Conservation (phyloP, 53 echinoderm and acorn worm species). For the Actinopyga echinites region DNA sequence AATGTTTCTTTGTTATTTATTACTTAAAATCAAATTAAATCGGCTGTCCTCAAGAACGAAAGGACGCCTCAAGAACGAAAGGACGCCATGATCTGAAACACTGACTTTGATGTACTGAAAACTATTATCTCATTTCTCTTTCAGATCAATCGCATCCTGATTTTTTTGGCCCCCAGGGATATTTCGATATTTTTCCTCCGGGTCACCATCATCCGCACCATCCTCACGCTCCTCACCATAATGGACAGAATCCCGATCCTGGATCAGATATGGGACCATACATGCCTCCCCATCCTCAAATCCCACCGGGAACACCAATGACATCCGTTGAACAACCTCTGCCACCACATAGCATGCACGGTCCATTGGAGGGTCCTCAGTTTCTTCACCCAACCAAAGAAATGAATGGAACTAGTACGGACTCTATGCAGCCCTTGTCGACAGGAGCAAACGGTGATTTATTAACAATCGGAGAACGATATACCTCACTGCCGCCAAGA, state of each 20-base stretch:
- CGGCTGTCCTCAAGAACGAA: no score
- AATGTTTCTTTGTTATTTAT: no score
- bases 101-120: background rate
- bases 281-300: constrained; percentile 55
- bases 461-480: constrained; percentile 41
- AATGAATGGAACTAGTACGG: constrained; percentile 68
- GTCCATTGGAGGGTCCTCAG: constrained; percentile 65
- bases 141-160: constrained; percentile 75
- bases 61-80: background rate
- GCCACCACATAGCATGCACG: constrained; percentile 73
- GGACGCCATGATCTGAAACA: background rate
- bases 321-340: constrained; percentile 76
- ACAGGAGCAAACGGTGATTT: constrained; percentile 51
- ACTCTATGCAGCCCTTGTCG: constrained; percentile 62
- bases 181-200: constrained; percentile 77
- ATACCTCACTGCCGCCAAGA: constrained; percentile 32
- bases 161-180: constrained; percentile 78
- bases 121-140: background rate
- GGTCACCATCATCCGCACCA: constrained; percentile 42
- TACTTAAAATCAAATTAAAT: no score
- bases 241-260: constrained; percentile 14
- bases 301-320: constrained; percentile 64
- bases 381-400: constrained; percentile 74
- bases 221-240: constrained; percentile 19
- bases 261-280: constrained; percentile 33